These are phyloP conservation scores for Ianthella basta DNA, from an alignment of 37 sponge, comb jelly and placozoan genomes.

Conservation along the genomic window DNA sequence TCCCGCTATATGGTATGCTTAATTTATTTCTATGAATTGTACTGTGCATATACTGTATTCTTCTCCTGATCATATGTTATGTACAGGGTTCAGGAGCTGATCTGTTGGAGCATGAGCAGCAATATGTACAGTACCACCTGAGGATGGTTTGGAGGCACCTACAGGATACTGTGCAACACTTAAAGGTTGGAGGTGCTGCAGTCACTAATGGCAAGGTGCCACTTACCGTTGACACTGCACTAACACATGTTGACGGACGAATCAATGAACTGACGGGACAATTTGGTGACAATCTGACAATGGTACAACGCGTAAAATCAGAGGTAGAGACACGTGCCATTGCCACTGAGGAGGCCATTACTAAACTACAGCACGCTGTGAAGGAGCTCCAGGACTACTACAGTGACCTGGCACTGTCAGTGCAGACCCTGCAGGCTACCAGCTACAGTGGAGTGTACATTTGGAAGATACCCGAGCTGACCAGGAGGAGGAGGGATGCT, in stretches of 20 bases:
- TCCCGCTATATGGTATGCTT: too few species aligned
- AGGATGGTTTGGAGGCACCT: not conserved
- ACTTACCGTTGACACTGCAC: not conserved
- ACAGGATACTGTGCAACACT: too few species aligned
- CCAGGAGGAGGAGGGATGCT: slow-evolving; percentile 69
- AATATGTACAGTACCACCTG: slow-evolving; percentile 18
- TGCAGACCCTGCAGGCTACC: slow-evolving; percentile 78
- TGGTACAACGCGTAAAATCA: not conserved
- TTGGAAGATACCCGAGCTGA: slow-evolving; percentile 88
- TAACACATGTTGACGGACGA: not conserved
- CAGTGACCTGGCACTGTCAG: slow-evolving; percentile 55
- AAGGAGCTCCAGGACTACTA: slow-evolving; percentile 61
- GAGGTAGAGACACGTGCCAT: not conserved
- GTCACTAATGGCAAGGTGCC: too few species aligned
- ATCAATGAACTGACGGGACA: not conserved
- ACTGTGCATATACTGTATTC: too few species aligned
- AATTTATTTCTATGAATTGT: too few species aligned
- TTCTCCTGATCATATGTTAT: not conserved
- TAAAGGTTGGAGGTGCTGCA: too few species aligned
- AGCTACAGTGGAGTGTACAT: slow-evolving; percentile 68
- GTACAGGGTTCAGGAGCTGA: slow-evolving; percentile 14
- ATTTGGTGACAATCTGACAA: slow-evolving; percentile 1
- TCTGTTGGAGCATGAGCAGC: slow-evolving; percentile 4
- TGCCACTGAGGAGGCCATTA: slow-evolving; percentile 34
- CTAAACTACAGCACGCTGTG: slow-evolving; percentile 39